phyloP scores from a whole-genome alignment of 1,140 invertebrate genomes.

The Pseudoatta argentina region DNA sequence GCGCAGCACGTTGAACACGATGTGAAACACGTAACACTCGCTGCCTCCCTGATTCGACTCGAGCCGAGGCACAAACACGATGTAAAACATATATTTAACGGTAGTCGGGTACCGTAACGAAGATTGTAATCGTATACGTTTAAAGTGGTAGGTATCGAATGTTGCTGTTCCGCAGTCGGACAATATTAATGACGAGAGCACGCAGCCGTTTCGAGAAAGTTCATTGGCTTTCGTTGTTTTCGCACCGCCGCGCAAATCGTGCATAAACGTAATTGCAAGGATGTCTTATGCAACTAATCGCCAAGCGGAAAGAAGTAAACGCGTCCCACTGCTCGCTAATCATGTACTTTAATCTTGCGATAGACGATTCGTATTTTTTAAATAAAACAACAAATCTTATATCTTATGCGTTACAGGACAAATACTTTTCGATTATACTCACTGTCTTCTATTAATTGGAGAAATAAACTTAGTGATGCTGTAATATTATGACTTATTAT shows the following conservation, averaged over 20 bases:
- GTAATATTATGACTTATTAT: not conserved
- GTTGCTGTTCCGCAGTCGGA: slow-evolving; percentile 68
- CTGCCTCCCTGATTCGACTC: slow-evolving; percentile 49
- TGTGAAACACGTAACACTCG: slow-evolving; percentile 59
- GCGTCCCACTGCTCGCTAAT: not conserved
- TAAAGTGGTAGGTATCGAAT: slow-evolving; percentile 74
- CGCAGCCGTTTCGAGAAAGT: slow-evolving; percentile 59
- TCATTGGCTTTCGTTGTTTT: slow-evolving; percentile 18
- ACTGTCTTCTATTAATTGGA: not conserved
- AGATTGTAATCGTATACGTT: slow-evolving; percentile 76
- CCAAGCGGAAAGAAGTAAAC: not conserved
- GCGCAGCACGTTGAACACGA: slow-evolving; percentile 24
- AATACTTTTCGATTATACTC: not conserved
- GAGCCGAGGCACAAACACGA: slow-evolving; percentile 53
- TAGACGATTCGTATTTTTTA: not conserved
- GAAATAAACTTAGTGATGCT: not conserved
- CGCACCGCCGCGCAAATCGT: slow-evolving; percentile 2
- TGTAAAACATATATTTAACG: slow-evolving; percentile 77
- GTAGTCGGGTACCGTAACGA: slow-evolving; percentile 74
- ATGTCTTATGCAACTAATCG: slow-evolving; percentile 44
- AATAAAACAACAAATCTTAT: not conserved
- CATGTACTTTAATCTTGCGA: not conserved
- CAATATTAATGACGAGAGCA: slow-evolving; percentile 72
- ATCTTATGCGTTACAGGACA: not conserved
- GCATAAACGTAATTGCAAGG: slow-evolving; percentile 43